phyloP scores from a whole-genome alignment of 2,888 invertebrate genomes.

The Gerris lacustris region DNA sequence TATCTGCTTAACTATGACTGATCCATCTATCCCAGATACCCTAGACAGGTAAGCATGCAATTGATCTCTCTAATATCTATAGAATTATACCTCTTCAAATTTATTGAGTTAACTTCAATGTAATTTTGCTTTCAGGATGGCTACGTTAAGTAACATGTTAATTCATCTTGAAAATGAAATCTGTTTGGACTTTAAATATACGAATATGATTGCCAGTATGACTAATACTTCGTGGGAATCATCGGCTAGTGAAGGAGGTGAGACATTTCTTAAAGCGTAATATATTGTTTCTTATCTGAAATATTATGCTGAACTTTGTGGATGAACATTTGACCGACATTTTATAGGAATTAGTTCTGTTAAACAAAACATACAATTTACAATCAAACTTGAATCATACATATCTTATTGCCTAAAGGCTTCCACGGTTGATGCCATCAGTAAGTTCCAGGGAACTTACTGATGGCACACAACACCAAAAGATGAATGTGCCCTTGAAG shows the following conservation, averaged over 20 bases:
- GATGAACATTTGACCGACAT: no score
- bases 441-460: background rate
- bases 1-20: conserved; percentile 63
- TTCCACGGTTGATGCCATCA: background rate
- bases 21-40: conserved; percentile 46
- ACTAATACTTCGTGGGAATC: conserved; percentile 54
- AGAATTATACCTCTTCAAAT: background rate
- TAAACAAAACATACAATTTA: no score
- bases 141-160: conserved; percentile 56
- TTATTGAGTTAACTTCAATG: background rate
- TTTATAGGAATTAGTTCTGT: no score
- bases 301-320: background rate
- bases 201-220: conserved; percentile 56
- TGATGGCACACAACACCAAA: background rate
- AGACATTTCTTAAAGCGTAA: conserved; percentile 23
- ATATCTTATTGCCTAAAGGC: background rate
- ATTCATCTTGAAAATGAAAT: conserved; percentile 52
- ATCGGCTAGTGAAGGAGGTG: conserved; percentile 51
- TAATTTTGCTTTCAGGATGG: conserved; percentile 50
- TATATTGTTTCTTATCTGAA: conserved; percentile 8
- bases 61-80: background rate
- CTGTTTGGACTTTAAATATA: conserved; percentile 75
- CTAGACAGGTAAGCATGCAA: conserved; percentile 22
- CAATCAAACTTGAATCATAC: no score
- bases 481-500: no score